Evolutionary conservation across 2,113 vertebrate genomes (phyloP), one percentile per base, ranked within the genome.

Genomic region (Lonchura striata): DNA sequence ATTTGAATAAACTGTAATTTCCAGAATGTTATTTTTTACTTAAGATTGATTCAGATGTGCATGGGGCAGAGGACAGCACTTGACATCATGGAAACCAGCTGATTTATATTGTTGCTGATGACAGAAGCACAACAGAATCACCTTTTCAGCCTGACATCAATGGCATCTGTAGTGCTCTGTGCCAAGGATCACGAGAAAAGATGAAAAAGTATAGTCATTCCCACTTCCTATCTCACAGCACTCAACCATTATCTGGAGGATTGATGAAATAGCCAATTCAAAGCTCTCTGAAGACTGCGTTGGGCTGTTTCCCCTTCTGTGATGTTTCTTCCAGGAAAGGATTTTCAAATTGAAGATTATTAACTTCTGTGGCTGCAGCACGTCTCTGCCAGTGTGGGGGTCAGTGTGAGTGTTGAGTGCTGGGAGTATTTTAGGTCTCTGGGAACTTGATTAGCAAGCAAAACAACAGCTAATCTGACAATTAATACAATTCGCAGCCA

Each of bases 121-220:
- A 50, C 70, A 85, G 79, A 77, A 82, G n/a, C 30, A 86, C 35
- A 70, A 49, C 49, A 86, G 79, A 74, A 78, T 83, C 52, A 70
- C 82, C n/a, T 84, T 91, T 92, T 56, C 9, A 15, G 75, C 41
- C 47, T 60, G 82, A 90, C 88, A 90, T 83, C 85, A 59, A 75
- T 60, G 76, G 33, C 39, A 63, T 59, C 66, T 86, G 5, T 33
- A 78, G 63, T 23, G 20, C 60, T 76, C 11, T 3, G 13, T 90
- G 71, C 81, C 49, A 83, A 71, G 52, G 60, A 88, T 64, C 60
- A 71, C 0, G 2, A 82, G 68, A 50, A 66, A 83, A 85, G 37
- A 77, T 75, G 85, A 71, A 81, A 77, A 88, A 88, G 27, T 52
- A 14, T 5, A 42, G 77, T 71, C 46, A 61, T 74, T 90, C 30